Conservation (phyloP, 2,113 vertebrate species). For the Chlamydotis undulata region DNA sequence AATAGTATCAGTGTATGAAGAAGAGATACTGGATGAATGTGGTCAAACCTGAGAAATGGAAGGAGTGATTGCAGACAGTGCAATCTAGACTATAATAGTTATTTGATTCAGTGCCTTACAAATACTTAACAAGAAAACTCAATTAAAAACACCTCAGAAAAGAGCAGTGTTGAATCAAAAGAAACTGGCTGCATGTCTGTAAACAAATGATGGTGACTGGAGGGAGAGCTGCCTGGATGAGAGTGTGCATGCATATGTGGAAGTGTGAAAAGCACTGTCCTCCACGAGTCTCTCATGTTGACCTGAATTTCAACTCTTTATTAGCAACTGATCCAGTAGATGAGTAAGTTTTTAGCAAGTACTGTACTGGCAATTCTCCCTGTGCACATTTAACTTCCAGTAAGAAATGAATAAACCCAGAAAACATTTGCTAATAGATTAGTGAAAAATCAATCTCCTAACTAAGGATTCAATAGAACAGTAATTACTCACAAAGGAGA, state of each 20-base stretch:
- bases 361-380: neutral
- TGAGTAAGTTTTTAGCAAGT: neutral
- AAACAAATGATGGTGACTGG: neutral
- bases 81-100: neutral
- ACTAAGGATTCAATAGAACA: neutral
- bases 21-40: neutral
- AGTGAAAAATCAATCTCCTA: neutral
- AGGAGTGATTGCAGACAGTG: neutral
- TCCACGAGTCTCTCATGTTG: neutral
- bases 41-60: neutral
- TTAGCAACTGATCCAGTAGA: neutral
- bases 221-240: neutral
- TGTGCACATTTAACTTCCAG: neutral
- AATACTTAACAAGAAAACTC: neutral
- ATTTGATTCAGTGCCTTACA: neutral
- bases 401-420: neutral
- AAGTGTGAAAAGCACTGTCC: neutral
- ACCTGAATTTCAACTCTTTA: neutral
- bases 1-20: neutral
- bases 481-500: neutral
- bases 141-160: neutral
- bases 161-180: neutral
- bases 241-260: rapidly evolving
- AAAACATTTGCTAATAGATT: neutral
- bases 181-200: neutral